These are phyloP conservation scores for Maconellicoccus hirsutus DNA, from an alignment of 1,140 invertebrate genomes.

Conservation along the genomic window DNA sequence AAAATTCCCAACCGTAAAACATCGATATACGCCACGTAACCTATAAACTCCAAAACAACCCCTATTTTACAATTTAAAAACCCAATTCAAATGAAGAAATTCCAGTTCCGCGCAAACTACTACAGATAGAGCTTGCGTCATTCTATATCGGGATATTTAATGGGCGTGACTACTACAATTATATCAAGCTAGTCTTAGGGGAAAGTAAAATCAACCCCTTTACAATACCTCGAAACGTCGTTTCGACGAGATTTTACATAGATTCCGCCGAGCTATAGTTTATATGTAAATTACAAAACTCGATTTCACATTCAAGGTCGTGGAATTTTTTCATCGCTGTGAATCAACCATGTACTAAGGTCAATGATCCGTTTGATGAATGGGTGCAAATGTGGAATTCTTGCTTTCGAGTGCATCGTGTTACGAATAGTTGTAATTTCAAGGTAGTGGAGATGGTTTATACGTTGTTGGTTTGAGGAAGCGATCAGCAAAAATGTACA, in stretches of 20 bases:
- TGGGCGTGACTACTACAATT: slow-evolving; percentile 7
- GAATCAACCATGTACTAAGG: not conserved
- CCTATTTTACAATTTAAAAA: too few species aligned
- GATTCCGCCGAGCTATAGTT: not conserved
- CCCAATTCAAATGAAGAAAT: too few species aligned
- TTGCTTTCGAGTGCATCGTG: too few species aligned
- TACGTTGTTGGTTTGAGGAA: too few species aligned
- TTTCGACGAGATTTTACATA: not conserved
- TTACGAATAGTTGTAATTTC: too few species aligned
- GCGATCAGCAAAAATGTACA: too few species aligned
- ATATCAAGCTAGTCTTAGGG: not conserved
- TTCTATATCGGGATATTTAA: not conserved
- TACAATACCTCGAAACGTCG: not conserved
- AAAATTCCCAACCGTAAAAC: too few species aligned
- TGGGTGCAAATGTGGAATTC: too few species aligned
- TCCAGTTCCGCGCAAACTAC: not conserved
- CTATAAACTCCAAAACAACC: too few species aligned
- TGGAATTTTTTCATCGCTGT: not conserved
- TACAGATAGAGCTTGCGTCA: not conserved
- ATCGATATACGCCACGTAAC: too few species aligned
- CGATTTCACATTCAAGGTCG: not conserved
- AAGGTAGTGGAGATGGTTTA: too few species aligned
- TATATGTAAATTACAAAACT: not conserved
- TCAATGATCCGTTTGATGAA: not conserved
- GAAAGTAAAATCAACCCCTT: not conserved